A percentile compares a stretch with the other conserved stretches of the same genome.
Conservation (phyloP, 2,113 vertebrate genomes). For the Elephas maximus region DNA sequence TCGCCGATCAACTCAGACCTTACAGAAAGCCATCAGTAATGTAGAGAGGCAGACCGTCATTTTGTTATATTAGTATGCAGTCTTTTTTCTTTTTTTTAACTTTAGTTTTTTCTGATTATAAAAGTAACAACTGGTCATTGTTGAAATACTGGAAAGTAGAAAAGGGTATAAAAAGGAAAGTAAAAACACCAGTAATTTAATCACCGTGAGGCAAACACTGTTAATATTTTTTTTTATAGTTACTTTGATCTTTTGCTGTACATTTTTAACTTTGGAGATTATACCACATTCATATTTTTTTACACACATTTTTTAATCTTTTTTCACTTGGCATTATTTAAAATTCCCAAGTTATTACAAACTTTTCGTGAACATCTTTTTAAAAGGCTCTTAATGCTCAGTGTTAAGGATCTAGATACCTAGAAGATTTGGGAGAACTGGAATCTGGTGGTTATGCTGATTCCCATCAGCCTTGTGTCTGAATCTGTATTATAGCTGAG, state of each 20-base stretch:
- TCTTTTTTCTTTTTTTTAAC: constrained; percentile 52
- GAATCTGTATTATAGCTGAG: constrained; percentile 26
- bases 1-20: constrained; percentile 57
- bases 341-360: constrained; percentile 37
- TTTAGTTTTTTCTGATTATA: constrained; percentile 48
- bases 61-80: background rate
- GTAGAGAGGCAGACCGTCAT: background rate
- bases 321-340: constrained; percentile 64
- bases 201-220: background rate
- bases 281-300: constrained; percentile 45
- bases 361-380: constrained; percentile 61
- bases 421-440: background rate
- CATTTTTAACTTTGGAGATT: constrained; percentile 71
- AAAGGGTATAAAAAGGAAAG: background rate
- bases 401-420: constrained; percentile 24
- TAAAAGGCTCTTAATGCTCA: constrained; percentile 17
- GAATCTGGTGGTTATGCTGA: constrained; percentile 30
- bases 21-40: background rate
- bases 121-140: constrained; percentile 44
- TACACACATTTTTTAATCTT: constrained; percentile 45
- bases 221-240: constrained; percentile 64
- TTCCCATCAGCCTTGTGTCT: background rate
- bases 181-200: constrained; percentile 26
- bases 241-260: constrained; percentile 61
- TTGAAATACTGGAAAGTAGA: constrained; percentile 30